Evolutionary conservation across 2,888 invertebrate species (phyloP).

Genomic region (Leptinotarsa juncta): DNA sequence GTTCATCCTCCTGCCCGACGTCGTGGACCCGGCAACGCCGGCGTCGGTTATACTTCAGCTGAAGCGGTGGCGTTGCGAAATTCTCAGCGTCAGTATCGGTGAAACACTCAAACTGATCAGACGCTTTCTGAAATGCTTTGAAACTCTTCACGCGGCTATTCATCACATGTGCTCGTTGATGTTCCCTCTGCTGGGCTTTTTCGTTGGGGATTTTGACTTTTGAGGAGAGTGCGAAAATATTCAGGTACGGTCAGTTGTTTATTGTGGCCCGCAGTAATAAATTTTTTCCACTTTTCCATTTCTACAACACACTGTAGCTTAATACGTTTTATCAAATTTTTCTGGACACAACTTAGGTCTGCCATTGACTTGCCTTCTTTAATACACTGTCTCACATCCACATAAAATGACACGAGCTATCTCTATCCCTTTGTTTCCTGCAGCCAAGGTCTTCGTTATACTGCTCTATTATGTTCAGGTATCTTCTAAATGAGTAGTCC

Average conservation of each 20-base stretch:
- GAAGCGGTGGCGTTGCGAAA: constrained; percentile 39
- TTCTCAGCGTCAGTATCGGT: constrained; percentile 45
- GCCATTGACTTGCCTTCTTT: too few relatives aligned
- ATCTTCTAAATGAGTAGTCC: too few relatives aligned
- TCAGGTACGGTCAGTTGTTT: background rate
- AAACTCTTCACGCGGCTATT: constrained; percentile 26
- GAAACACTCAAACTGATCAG: constrained; percentile 41
- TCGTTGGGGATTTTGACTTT: background rate
- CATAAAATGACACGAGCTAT: too few relatives aligned
- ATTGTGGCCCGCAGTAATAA: background rate
- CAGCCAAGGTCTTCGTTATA: too few relatives aligned
- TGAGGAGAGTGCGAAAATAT: background rate
- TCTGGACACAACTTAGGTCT: too few relatives aligned
- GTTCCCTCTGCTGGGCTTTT: constrained; percentile 1
- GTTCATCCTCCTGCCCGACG: constrained; percentile 14
- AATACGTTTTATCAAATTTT: too few relatives aligned
- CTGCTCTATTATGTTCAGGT: too few relatives aligned
- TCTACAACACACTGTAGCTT: too few relatives aligned
- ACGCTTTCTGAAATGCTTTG: constrained; percentile 37
- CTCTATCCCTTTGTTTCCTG: too few relatives aligned
- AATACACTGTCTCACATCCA: too few relatives aligned
- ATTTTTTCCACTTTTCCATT: background rate
- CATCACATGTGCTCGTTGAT: constrained; percentile 33
- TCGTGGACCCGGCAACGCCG: constrained; percentile 22
- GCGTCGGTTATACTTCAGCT: constrained; percentile 6